These are phyloP conservation scores for Chitala chitala DNA, from an alignment of 2,113 vertebrate genomes.

Conservation along the genomic window DNA sequence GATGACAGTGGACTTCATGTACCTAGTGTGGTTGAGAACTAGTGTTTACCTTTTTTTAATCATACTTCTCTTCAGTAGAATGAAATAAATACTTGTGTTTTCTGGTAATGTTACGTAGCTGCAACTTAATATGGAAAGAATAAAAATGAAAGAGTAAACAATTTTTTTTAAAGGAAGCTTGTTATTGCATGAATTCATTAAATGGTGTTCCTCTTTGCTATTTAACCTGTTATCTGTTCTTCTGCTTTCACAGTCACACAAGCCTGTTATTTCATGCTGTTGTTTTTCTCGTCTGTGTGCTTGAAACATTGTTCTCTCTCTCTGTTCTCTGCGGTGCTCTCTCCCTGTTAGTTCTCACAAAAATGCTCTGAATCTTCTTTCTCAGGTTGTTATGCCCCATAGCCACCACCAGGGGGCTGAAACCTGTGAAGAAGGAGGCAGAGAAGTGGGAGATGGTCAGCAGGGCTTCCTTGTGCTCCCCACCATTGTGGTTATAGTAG, in stretches of 20 bases:
- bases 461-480: constrained; percentile 51
- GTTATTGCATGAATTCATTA: not conserved
- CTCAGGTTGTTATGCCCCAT: constrained; percentile 66
- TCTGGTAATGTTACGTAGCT: no score
- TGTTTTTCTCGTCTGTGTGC: constrained; percentile 19
- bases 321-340: not conserved
- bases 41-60: no score
- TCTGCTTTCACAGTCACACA: constrained; percentile 23
- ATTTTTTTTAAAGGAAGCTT: no score
- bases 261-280: not conserved
- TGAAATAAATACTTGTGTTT: no score
- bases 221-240: constrained; percentile 29
- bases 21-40: no score
- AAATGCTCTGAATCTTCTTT: constrained; percentile 44
- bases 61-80: no score
- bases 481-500: constrained; percentile 65
- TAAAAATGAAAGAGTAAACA: no score
- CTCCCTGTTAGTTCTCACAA: constrained; percentile 26
- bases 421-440: constrained; percentile 63
- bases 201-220: not conserved
- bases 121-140: no score
- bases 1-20: no score
- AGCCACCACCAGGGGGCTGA: constrained; percentile 68
- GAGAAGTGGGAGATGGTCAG: constrained; percentile 66
- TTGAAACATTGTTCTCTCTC: not conserved